These are phyloP conservation scores for Monodelphis domestica DNA, from an alignment of 2,797 vertebrate genomes.

Conservation along the genomic window DNA sequence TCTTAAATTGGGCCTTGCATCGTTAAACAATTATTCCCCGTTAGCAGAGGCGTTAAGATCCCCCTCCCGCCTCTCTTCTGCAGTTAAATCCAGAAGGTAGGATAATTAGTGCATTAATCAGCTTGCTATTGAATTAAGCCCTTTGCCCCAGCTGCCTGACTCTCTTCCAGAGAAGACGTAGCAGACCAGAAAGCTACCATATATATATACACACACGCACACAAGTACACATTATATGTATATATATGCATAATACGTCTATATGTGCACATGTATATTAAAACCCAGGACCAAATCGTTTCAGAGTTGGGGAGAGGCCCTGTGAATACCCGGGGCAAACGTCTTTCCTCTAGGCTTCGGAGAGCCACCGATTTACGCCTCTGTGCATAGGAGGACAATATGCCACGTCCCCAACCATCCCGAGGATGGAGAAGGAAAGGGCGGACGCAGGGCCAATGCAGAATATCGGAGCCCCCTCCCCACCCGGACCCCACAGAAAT, in stretches of 20 bases:
- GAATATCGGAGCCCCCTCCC: neutral
- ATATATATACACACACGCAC: no score
- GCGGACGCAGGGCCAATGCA: neutral
- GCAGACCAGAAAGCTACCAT: neutral
- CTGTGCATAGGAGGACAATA: neutral
- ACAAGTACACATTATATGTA: neutral
- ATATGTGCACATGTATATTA: slow-evolving; percentile 47
- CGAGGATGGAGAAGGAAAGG: neutral
- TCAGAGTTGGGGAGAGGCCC: slow-evolving; percentile 22
- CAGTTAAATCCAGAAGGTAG: slow-evolving; percentile 67
- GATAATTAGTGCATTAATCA: slow-evolving; percentile 80
- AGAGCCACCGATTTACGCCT: neutral
- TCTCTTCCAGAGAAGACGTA: neutral
- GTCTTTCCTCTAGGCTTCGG: neutral
- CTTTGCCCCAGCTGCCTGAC: slow-evolving; percentile 71
- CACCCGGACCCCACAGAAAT: neutral
- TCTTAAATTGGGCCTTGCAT: slow-evolving; percentile 38
- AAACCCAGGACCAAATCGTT: slow-evolving; percentile 31
- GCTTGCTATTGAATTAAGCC: slow-evolving; percentile 74
- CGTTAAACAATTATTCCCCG: slow-evolving; percentile 69
- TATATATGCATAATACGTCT: no score
- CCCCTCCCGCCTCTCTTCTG: slow-evolving; percentile 52
- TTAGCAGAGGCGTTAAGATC: slow-evolving; percentile 55
- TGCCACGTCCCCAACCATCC: neutral
- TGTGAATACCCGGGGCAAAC: slow-evolving; percentile 25